phyloP scores from a whole-genome alignment of 2,797 vertebrate species.

The Alca torda region DNA sequence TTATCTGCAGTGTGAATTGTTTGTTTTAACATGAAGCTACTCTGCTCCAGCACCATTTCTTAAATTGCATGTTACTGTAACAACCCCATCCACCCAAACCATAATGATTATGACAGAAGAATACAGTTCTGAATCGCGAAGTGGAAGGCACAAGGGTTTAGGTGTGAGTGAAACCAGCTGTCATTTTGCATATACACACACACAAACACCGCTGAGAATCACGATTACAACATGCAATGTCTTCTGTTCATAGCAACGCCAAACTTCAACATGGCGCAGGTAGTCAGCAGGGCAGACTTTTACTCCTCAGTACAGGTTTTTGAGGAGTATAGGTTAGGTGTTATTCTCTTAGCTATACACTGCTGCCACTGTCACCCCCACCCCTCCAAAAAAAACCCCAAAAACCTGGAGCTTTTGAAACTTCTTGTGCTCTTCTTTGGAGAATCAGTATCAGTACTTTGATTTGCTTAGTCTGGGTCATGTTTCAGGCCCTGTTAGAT shows the following conservation, averaged over 20 bases:
- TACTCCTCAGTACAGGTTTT: neutral
- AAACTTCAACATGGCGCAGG: neutral
- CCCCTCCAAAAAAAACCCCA: no score
- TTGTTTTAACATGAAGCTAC: neutral
- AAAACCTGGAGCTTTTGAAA: neutral
- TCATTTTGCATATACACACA: neutral
- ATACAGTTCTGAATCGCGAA: neutral
- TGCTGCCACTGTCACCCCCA: no score
- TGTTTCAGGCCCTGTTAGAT: neutral
- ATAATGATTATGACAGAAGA: neutral
- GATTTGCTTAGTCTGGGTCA: neutral
- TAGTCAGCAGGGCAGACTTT: neutral
- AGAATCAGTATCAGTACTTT: neutral
- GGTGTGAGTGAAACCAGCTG: neutral
- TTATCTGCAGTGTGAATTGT: neutral
- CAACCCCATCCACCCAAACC: neutral
- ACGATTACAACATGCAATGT: neutral
- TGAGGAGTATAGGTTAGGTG: neutral
- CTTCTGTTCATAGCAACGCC: neutral
- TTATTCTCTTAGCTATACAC: neutral
- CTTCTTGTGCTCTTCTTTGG: neutral
- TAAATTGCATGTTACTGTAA: constrained; percentile 7
- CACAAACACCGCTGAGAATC: neutral
- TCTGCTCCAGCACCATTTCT: neutral
- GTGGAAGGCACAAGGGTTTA: neutral